Percentiles rank a stretch among this genome's conserved stretches.
Evolutionary conservation across 2,113 vertebrate genomes (phyloP).

Genomic region (Entelurus aequoreus): DNA sequence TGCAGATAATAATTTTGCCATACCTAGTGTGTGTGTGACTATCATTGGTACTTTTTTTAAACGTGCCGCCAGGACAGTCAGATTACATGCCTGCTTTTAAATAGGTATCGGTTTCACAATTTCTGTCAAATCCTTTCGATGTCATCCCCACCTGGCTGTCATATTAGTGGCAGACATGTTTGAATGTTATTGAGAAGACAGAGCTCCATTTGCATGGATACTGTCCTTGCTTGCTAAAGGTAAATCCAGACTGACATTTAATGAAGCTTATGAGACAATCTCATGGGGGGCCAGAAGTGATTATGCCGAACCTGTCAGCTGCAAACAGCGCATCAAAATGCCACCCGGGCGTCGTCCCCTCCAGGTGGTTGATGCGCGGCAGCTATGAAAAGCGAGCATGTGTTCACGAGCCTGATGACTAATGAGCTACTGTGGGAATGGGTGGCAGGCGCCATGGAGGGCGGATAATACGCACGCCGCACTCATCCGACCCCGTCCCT

Average conservation of each 20-base stretch:
- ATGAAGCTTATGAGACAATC: conserved; percentile 52
- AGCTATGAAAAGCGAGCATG: conserved; percentile 31
- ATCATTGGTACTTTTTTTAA: no score
- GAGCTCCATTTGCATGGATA: not conserved
- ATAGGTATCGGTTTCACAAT: no score
- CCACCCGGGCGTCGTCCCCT: conserved; percentile 26
- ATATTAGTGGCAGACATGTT: not conserved
- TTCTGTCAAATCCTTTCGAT: no score
- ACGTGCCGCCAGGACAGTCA: no score
- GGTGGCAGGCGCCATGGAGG: conserved; percentile 15
- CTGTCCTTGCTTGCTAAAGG: conserved; percentile 18
- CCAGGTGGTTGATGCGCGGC: conserved; percentile 37
- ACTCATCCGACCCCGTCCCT: not conserved
- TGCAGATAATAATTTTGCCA: no score
- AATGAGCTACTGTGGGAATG: conserved; percentile 7
- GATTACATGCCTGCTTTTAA: no score
- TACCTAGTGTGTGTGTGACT: no score
- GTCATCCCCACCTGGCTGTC: no score
- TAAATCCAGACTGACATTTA: conserved; percentile 44
- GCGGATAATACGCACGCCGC: conserved; percentile 9
- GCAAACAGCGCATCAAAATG: conserved; percentile 48
- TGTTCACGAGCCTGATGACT: conserved; percentile 41
- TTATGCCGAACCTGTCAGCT: conserved; percentile 58
- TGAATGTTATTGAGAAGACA: not conserved
- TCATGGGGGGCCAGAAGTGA: conserved; percentile 46